Conservation (phyloP, 2,888 invertebrate genomes). For the Caenorhabditis wallacei region DNA sequence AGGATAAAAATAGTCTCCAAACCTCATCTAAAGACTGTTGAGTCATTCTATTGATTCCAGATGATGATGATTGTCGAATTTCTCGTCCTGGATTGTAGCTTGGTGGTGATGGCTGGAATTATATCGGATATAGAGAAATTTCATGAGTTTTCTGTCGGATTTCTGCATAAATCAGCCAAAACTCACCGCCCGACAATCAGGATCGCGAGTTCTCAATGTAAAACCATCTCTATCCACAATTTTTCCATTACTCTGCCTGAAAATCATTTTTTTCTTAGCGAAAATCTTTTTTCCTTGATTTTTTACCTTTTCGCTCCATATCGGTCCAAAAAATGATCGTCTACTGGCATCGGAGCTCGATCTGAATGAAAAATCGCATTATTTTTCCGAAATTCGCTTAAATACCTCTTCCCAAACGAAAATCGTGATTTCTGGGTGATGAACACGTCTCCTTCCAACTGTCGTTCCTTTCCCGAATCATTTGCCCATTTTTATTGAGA, state of each 20-base stretch:
- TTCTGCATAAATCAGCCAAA: not conserved
- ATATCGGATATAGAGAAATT: not conserved
- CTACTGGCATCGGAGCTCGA: conserved; percentile 38
- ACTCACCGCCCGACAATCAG: conserved; percentile 31
- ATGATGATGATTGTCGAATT: not conserved
- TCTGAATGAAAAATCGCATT: conserved; percentile 11
- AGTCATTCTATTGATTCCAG: not conserved
- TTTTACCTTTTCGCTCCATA: conserved; percentile 47
- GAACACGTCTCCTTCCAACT: conserved; percentile 1
- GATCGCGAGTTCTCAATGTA: conserved; percentile 29
- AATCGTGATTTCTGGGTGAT: not conserved
- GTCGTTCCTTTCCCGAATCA: not conserved
- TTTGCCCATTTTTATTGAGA: not conserved
- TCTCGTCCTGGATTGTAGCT: conserved; percentile 33
- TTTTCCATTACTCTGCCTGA: conserved; percentile 40
- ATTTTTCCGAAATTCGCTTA: not conserved
- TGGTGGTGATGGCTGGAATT: conserved; percentile 47
- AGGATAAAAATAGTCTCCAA: not conserved
- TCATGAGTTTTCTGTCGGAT: not conserved
- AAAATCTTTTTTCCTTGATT: too few species aligned
- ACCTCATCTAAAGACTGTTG: conserved; percentile 21
- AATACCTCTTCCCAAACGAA: not conserved
- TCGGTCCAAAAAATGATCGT: conserved; percentile 32
- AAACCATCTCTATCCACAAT: conserved; percentile 44
- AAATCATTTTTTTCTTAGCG: too few species aligned